These are phyloP conservation scores for Drosophila kikkawai DNA, from an alignment of 1,140 invertebrate genomes.

Conservation along the genomic window DNA sequence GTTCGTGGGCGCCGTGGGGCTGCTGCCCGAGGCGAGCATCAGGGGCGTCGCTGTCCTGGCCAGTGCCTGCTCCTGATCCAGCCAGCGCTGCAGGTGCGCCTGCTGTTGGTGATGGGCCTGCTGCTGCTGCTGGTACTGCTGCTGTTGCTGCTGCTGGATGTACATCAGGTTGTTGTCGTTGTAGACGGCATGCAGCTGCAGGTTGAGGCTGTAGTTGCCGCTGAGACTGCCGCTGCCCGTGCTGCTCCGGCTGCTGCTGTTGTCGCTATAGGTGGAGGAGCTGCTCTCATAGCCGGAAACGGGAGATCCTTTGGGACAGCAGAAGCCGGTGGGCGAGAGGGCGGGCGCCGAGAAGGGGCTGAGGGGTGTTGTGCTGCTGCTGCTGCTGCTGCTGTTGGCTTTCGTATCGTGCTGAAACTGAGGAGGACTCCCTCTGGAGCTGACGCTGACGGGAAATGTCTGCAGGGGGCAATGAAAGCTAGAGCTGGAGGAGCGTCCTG, in stretches of 20 bases:
- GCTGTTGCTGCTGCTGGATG: conserved; percentile 63
- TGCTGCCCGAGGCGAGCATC: conserved; percentile 19
- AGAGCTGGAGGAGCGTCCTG: conserved; percentile 13
- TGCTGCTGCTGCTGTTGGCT: conserved; percentile 6
- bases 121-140: conserved; percentile 56
- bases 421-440: conserved; percentile 61
- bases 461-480: conserved; percentile 43
- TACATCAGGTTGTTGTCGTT: conserved; percentile 84
- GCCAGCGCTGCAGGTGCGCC: conserved; percentile 62
- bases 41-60: conserved; percentile 16
- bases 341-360: conserved; percentile 67
- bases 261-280: conserved; percentile 83
- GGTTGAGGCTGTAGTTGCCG: conserved; percentile 85
- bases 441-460: conserved; percentile 61
- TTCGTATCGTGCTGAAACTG: conserved; percentile 55
- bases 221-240: conserved; percentile 29
- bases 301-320: conserved; percentile 80
- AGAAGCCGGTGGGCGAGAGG: conserved; percentile 70
- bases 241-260: conserved; percentile 29
- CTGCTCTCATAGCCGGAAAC: conserved; percentile 84
- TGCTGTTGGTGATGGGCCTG: conserved; percentile 55
- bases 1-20: conserved; percentile 35
- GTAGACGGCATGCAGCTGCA: conserved; percentile 86
- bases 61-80: conserved; percentile 67
- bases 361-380: conserved; percentile 42